phyloP scores from a whole-genome alignment of 1,140 invertebrate genomes.

The Tetragnatha versicolor region DNA sequence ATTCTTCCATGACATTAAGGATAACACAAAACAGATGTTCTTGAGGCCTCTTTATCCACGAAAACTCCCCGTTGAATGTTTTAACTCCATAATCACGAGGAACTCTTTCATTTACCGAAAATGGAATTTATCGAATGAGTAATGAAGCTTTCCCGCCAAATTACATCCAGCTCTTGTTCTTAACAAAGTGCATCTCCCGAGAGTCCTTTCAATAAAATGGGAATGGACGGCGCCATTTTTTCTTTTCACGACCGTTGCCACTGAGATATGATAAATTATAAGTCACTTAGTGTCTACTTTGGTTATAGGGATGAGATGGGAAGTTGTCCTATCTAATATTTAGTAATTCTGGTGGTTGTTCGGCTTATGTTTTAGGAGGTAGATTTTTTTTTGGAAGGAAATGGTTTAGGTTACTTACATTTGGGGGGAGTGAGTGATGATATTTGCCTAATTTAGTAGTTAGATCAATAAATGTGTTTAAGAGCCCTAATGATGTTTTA shows the following conservation, averaged over 20 bases:
- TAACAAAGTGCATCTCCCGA: slow-evolving; percentile 9
- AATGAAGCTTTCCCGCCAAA: slow-evolving; percentile 42
- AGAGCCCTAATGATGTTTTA: too few relatives aligned
- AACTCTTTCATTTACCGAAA: slow-evolving; percentile 29
- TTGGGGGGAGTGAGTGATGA: too few relatives aligned
- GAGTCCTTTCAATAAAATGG: not conserved
- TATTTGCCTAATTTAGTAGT: too few relatives aligned
- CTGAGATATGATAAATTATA: slow-evolving; percentile 4
- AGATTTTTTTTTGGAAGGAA: too few relatives aligned
- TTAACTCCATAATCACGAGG: not conserved
- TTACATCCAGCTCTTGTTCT: slow-evolving; percentile 20
- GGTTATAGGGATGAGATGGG: too few relatives aligned
- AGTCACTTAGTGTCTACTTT: not conserved
- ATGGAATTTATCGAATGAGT: slow-evolving; percentile 36
- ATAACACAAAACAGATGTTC: slow-evolving; percentile 28
- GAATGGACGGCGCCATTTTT: not conserved
- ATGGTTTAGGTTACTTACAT: too few relatives aligned
- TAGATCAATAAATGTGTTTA: too few relatives aligned
- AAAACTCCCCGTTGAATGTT: not conserved
- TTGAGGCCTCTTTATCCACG: slow-evolving; percentile 2
- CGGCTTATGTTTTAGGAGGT: too few relatives aligned
- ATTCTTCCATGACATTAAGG: slow-evolving; percentile 9
- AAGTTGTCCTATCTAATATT: too few relatives aligned
- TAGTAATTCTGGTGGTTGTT: too few relatives aligned
- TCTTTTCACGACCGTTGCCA: slow-evolving; percentile 2